phyloP scores from a whole-genome alignment of 2,888 invertebrate species.

The Diplazon laetatorius region DNA sequence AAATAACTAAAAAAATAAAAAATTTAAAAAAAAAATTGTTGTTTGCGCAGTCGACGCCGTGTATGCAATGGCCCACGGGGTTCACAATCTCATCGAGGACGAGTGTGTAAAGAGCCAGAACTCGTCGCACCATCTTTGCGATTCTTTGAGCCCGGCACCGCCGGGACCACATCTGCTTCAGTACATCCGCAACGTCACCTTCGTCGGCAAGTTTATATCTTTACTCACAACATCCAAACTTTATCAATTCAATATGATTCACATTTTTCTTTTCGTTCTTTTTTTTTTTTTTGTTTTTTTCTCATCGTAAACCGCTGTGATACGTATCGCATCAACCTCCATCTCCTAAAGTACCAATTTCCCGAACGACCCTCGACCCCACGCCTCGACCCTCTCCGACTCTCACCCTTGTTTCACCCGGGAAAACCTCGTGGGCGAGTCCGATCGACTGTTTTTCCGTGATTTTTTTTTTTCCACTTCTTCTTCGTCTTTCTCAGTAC shows the following conservation, averaged over 20 bases:
- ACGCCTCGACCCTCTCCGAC: too few relatives aligned
- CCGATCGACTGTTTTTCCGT: not conserved
- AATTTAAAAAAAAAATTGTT: constrained; percentile 60
- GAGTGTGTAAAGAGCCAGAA: constrained; percentile 83
- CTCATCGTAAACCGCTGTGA: not conserved
- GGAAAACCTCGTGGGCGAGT: not conserved
- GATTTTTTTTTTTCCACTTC: not conserved
- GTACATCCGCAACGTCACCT: constrained; percentile 86
- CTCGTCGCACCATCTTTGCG: constrained; percentile 81
- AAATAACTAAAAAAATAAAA: too few relatives aligned
- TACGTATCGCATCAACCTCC: too few relatives aligned
- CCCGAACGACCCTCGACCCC: constrained; percentile 1
- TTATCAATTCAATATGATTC: not conserved
- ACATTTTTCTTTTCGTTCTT: too few relatives aligned
- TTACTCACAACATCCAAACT: not conserved
- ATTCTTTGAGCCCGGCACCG: constrained; percentile 83
- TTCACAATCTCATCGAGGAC: constrained; percentile 86
- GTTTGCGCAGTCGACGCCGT: constrained; percentile 87
- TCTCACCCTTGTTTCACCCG: not conserved
- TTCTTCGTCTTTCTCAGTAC: not conserved
- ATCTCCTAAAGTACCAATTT: constrained; percentile 10
- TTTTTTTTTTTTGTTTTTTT: too few relatives aligned
- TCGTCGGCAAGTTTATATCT: constrained; percentile 80
- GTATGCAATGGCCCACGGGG: constrained; percentile 89
- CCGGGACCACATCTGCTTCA: constrained; percentile 85